Evolutionary conservation across 2,113 vertebrate genomes (phyloP), one percentile per base, ranked within the genome.

Genomic region (Cyprinodon tularosa): DNA sequence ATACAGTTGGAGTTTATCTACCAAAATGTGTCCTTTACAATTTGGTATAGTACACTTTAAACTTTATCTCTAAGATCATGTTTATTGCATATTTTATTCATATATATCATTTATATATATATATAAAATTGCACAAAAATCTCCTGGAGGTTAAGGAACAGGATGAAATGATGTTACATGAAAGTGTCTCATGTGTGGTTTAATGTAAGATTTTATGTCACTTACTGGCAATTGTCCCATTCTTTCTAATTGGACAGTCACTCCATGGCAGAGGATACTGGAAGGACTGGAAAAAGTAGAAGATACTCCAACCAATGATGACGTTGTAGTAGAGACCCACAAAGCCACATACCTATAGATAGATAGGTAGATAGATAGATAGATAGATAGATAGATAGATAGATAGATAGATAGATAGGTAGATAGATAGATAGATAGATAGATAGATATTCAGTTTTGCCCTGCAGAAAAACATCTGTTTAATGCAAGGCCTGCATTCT

Each of bases 231-330:
- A 94, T 60, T 0, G 94, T 95, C 80, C 97, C 97, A 0, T 99
- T 99, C 80, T 48, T 96, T 76, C 95, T 85, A 4, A 96, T 86
- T 8, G 98, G 98, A 62, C 98, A 99, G 14, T 99, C 96, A 2
- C 95, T 97, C 98, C 98, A 99, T 22, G 98, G 98, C 69, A 99
- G 93, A 9, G 98, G 98, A 77, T 95, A 97, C 94, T 99, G 98
- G 91, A 99, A 99, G 44, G 98, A 99, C 91, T 99, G 95, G 84
- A 99, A 99, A 91, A 99, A 99, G 93, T 99, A 99, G 76, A 99
- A 99, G 93, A 99, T 97, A 89, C 97, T 99, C 98, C 98, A 99
- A 39, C 97, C 97, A 0, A 99, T 99, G 91, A 99, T 99, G 78
- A 99, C 98, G 0, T 99, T 99, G 77, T 99, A 99, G 82, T 99